Percentiles rank a stretch among this genome's conserved stretches.
phyloP scores from a whole-genome alignment of 2,797 vertebrate genomes.

The Aldrovandia affinis region DNA sequence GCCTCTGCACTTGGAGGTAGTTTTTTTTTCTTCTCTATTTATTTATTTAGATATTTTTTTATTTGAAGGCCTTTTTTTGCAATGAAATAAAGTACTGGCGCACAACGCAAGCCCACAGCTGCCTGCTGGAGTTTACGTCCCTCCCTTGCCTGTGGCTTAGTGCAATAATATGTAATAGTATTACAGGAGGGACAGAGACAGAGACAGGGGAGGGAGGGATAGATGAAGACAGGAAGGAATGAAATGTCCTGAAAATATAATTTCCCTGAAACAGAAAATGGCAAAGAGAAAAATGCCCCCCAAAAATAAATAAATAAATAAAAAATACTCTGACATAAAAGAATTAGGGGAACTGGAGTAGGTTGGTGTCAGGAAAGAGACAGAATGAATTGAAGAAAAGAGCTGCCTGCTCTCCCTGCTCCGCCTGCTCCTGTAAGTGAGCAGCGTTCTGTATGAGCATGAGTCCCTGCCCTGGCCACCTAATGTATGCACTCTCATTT shows the following conservation, averaged over 20 bases:
- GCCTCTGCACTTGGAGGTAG: not conserved
- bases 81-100: not conserved
- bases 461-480: not conserved
- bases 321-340: slow-evolving; percentile 25
- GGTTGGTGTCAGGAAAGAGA: not conserved
- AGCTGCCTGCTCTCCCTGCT: not conserved
- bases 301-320: not conserved
- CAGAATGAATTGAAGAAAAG: not conserved
- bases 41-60: no score
- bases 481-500: not conserved
- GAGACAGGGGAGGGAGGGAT: not conserved
- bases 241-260: slow-evolving; percentile 11
- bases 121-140: not conserved
- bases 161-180: slow-evolving; percentile 24
- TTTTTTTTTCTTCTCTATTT: not conserved
- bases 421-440: not conserved
- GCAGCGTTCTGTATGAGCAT: not conserved
- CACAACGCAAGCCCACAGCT: not conserved
- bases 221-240: not conserved
- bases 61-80: not conserved
- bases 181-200: not conserved
- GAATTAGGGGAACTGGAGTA: slow-evolving; percentile 32
- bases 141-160: not conserved
- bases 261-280: slow-evolving; percentile 3
- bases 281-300: not conserved